Conservation (phyloP, 2,797 vertebrate species). For the Pangasius macronema region DNA sequence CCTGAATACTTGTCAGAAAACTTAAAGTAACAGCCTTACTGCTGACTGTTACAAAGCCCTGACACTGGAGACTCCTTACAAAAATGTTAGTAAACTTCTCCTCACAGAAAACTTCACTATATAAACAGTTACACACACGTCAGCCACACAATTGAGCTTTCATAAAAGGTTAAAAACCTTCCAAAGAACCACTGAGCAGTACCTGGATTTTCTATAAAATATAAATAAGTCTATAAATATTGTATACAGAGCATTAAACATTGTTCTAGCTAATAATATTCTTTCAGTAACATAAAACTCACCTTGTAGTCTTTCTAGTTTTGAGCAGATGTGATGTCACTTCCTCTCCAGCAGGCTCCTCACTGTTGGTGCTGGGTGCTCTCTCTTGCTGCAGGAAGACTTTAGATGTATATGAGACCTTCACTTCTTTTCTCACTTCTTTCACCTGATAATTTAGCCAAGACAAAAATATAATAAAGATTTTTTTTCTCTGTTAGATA, state of each 20-base stretch:
- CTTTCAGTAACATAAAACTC: background rate
- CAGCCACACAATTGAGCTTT: background rate
- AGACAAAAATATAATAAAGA: background rate
- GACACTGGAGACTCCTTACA: too few species aligned
- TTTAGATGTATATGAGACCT: conserved; percentile 73
- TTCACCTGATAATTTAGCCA: conserved; percentile 57
- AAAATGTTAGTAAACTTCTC: too few species aligned
- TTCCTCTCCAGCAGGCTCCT: conserved; percentile 61
- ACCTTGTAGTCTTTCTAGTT: conserved; percentile 66
- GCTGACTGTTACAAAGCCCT: too few species aligned
- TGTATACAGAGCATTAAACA: background rate
- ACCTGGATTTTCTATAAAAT: background rate
- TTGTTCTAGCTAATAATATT: background rate
- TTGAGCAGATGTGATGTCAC: conserved; percentile 54
- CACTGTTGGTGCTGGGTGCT: conserved; percentile 57
- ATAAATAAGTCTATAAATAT: background rate
- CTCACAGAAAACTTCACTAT: background rate
- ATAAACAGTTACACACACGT: background rate
- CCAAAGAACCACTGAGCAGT: background rate
- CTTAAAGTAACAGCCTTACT: background rate
- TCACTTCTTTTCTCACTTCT: conserved; percentile 68
- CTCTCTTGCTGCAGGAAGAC: conserved; percentile 72
- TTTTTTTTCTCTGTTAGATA: too few species aligned
- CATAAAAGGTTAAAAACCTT: background rate
- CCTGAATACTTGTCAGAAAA: background rate